Evolutionary conservation across 2,797 vertebrate species (phyloP).

Genomic region (Coendou prehensilis): DNA sequence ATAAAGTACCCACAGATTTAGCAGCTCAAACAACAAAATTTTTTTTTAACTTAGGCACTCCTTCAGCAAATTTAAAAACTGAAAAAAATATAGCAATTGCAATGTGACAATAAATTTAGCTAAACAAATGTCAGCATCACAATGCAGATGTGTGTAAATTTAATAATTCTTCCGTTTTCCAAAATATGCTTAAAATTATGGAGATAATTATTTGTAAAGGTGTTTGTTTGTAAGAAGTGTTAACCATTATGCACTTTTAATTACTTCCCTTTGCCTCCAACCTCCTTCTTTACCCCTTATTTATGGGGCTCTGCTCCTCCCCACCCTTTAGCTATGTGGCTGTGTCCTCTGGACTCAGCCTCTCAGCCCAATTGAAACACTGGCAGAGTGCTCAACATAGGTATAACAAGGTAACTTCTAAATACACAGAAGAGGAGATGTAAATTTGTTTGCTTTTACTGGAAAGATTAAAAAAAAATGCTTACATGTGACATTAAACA

Average conservation of each 20-base stretch:
- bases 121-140: neutral
- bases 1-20: slow-evolving; percentile 54
- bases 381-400: neutral
- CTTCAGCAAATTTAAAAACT: slow-evolving; percentile 12
- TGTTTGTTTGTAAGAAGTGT: neutral
- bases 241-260: neutral
- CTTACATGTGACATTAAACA: neutral
- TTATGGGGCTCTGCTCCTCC: neutral
- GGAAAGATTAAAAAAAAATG: slow-evolving; percentile 38
- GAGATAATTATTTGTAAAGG: neutral
- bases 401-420: neutral
- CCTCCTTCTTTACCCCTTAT: neutral
- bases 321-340: neutral
- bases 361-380: neutral
- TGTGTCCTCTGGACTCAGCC: neutral
- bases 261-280: neutral
- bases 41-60: slow-evolving; percentile 25
- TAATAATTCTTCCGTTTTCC: neutral
- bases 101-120: neutral
- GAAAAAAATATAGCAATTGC: neutral
- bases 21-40: neutral
- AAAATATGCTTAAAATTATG: neutral
- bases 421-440: neutral
- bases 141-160: neutral
- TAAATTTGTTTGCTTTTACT: neutral